Percentiles rank a stretch among this genome's conserved stretches.
These are phyloP conservation scores for Tipula unca DNA, from an alignment of 2,888 invertebrate genomes.

Conservation along the genomic window DNA sequence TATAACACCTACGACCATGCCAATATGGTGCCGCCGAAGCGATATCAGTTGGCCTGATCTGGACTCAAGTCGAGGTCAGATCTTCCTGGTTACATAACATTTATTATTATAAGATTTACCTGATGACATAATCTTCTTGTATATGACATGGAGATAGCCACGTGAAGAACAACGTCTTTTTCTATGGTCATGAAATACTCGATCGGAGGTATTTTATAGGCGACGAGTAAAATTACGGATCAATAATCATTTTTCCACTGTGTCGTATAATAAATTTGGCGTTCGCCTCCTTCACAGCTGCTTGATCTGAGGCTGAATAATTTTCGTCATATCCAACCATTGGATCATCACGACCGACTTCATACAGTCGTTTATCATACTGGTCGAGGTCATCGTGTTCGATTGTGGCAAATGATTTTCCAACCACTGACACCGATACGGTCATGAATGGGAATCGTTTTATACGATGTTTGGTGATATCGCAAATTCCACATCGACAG, in stretches of 20 bases:
- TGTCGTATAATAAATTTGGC: slow-evolving; percentile 28
- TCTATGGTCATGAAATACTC: slow-evolving; percentile 39
- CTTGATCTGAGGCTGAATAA: neutral
- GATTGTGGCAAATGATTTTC: slow-evolving; percentile 34
- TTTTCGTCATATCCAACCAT: slow-evolving; percentile 14
- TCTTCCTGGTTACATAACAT: too few relatives aligned
- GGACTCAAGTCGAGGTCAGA: too few relatives aligned
- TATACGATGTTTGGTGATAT: slow-evolving; percentile 35
- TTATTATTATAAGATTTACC: too few relatives aligned
- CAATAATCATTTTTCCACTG: slow-evolving; percentile 35
- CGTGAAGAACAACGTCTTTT: slow-evolving; percentile 27
- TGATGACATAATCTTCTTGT: slow-evolving; percentile 36
- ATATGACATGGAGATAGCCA: slow-evolving; percentile 35
- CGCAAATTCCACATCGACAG: slow-evolving; percentile 33
- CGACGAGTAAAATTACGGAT: slow-evolving; percentile 41
- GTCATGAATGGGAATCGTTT: slow-evolving; percentile 38
- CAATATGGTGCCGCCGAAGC: too few relatives aligned
- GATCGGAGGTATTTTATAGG: slow-evolving; percentile 38
- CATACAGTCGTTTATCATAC: slow-evolving; percentile 32
- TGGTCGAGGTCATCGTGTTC: slow-evolving; percentile 25
- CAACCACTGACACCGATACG: slow-evolving; percentile 37
- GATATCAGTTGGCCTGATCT: too few relatives aligned
- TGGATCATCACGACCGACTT: slow-evolving; percentile 29
- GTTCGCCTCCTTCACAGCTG: neutral
- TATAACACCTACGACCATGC: too few relatives aligned